Conservation (phyloP, 2,797 vertebrate species). For the Mormyrops boulengeri region DNA sequence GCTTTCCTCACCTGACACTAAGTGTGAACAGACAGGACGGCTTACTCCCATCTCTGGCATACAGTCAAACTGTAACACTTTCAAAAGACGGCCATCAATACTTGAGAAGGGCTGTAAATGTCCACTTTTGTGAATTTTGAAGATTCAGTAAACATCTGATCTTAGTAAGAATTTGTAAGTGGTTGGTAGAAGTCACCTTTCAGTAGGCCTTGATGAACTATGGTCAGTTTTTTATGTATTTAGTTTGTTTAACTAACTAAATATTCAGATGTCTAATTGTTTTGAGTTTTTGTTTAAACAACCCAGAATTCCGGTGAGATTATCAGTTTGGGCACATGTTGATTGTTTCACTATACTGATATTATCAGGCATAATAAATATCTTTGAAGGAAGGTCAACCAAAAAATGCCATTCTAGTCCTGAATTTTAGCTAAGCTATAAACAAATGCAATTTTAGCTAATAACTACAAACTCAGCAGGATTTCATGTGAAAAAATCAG, state of each 20-base stretch:
- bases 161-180: neutral
- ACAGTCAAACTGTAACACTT: neutral
- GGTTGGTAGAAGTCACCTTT: neutral
- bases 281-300: neutral
- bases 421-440: neutral
- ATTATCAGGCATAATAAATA: neutral
- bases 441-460: neutral
- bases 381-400: neutral
- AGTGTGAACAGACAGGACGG: neutral
- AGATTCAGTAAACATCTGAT: neutral
- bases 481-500: neutral
- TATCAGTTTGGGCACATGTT: neutral
- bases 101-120: neutral
- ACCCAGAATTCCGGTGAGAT: neutral
- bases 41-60: neutral
- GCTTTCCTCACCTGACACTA: neutral
- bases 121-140: neutral
- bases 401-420: neutral
- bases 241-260: neutral
- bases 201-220: neutral
- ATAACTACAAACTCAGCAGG: neutral
- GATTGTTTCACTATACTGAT: neutral
- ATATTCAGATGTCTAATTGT: neutral
- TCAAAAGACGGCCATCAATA: neutral
- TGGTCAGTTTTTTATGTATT: neutral